phyloP scores from a whole-genome alignment of 2,797 vertebrate species.

The Hafferia zeledoni region DNA sequence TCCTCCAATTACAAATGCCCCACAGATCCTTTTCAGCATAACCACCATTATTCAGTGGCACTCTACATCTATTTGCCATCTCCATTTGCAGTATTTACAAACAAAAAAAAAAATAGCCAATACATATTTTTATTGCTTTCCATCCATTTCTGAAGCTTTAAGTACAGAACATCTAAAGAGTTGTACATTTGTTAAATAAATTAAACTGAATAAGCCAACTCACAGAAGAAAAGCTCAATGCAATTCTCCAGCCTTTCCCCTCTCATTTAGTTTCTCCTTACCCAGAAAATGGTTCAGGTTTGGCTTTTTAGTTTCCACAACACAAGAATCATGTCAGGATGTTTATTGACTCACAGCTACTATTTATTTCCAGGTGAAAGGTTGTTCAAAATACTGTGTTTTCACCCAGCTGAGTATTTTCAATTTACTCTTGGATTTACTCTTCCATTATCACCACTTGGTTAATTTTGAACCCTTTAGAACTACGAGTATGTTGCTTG shows the following conservation, averaged over 20 bases:
- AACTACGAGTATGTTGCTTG: neutral
- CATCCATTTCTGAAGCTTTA: neutral
- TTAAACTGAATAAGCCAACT: neutral
- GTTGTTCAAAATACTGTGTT: rapidly evolving
- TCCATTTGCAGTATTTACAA: neutral
- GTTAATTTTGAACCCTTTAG: neutral
- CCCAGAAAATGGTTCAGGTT: neutral
- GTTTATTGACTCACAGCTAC: neutral
- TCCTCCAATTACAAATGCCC: neutral
- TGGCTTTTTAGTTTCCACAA: neutral
- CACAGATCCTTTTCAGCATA: neutral
- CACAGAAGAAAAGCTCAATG: neutral
- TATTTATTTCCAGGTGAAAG: neutral
- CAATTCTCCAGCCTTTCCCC: neutral
- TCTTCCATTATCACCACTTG: neutral
- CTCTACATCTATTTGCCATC: rapidly evolving
- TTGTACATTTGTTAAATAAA: neutral
- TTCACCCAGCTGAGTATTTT: neutral
- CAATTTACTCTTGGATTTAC: neutral
- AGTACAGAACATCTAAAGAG: neutral
- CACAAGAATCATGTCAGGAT: rapidly evolving
- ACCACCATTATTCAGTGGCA: neutral
- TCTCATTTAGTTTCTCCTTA: neutral
- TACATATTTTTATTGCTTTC: neutral
- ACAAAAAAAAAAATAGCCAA: neutral